Evolutionary conservation across 2,113 vertebrate genomes (phyloP), one percentile per base, ranked within the genome.

Genomic region (Eulemur macaco): DNA sequence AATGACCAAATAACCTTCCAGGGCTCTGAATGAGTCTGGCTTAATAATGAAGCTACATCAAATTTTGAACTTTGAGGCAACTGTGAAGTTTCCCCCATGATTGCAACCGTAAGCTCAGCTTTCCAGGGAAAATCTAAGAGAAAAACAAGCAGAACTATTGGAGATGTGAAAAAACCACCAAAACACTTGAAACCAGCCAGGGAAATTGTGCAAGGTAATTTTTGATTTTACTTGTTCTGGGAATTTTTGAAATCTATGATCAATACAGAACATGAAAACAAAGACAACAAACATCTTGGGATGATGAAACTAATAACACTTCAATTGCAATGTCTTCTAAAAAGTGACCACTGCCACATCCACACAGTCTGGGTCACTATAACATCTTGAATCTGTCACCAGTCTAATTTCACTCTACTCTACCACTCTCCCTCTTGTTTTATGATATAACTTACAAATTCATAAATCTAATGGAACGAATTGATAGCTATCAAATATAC

Each of bases 1-100:
- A 89, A 95, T 86, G 71, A 90, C 92, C 60, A 86, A 95, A 89
- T 93, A 97, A 94, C 66, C 17, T 98, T 94, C 90, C 73, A 86
- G 88, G 37, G 45, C 91, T 96, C 69, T 54, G 17, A 78, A 82
- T 84, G 69, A n/a, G 56, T 83, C 88, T 93, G 84, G 34, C 73
- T 94, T 77, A 86, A 25, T 91, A 94, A 95, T 11, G 89, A 81
- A 83, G 27, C 42, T 68, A 20, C 6, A 27, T 18, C 23, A 25
- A 91, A 82, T 80, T 34, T 76, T 64, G 56, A 76, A 64, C 54
- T 91, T 45, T 64, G 56, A 54, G 42, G 20, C 14, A 68, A 37
- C 39, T 42, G 10, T 4, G 4, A 74, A 23, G 5, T 63, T 34
- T 13, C 8, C 29, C 25, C 23, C 10, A 47, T 42, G 23, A 58